A percentile compares a stretch with the other conserved stretches of the same genome.
Conservation (phyloP, 1,140 invertebrate species). For the Lasioglossum albipes region DNA sequence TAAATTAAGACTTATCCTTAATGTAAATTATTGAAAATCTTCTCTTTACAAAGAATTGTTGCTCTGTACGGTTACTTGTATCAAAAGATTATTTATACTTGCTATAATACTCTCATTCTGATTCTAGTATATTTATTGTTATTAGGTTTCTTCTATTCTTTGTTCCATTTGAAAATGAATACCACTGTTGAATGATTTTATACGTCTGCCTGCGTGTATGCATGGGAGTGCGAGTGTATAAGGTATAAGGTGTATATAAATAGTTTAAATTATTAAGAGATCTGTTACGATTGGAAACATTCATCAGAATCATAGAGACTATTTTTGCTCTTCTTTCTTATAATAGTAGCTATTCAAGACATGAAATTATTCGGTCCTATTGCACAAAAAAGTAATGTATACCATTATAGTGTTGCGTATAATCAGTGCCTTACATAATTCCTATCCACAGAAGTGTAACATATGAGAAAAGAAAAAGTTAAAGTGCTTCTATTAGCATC, state of each 20-base stretch:
- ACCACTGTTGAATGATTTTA: constrained; percentile 4
- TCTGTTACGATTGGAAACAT: constrained; percentile 45
- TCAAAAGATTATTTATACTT: constrained; percentile 32
- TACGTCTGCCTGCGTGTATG: constrained; percentile 18
- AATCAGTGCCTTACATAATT: constrained; percentile 66
- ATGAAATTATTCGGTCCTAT: constrained; percentile 21
- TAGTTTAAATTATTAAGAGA: constrained; percentile 47
- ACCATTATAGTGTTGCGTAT: constrained; percentile 40
- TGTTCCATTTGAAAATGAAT: constrained; percentile 33
- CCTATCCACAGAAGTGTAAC: constrained; percentile 50
- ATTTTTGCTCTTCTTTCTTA: constrained; percentile 40
- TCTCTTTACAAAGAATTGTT: constrained; percentile 24
- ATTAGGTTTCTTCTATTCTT: constrained; percentile 44
- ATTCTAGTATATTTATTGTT: constrained; percentile 55
- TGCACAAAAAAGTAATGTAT: constrained; percentile 39
- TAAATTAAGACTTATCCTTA: constrained; percentile 26
- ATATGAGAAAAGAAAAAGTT: constrained; percentile 47
- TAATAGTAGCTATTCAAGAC: constrained; percentile 6
- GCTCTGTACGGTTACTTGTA: constrained; percentile 11
- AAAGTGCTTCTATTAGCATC: constrained; percentile 59
- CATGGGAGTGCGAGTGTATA: constrained; percentile 31
- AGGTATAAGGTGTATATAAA: constrained; percentile 37
- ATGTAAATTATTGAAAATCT: constrained; percentile 38
- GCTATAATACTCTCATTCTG: constrained; percentile 32
- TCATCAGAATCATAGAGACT: constrained; percentile 43